Conservation (phyloP, 2,113 vertebrate species). For the Leptobrachium leishanense region DNA sequence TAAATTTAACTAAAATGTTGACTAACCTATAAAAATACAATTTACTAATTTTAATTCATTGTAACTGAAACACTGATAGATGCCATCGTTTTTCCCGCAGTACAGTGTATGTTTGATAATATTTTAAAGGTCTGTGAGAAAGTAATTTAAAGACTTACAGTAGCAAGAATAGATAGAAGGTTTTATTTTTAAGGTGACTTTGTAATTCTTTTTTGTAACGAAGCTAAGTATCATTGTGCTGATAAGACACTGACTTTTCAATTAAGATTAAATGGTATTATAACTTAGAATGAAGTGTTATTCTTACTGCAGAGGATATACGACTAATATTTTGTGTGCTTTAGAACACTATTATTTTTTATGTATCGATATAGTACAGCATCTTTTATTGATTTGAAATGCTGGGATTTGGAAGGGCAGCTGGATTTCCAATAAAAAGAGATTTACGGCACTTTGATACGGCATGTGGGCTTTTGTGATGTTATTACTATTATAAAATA, state of each 20-base stretch:
- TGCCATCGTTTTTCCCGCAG: no score
- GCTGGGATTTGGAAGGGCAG: constrained; percentile 47
- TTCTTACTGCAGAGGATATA: constrained; percentile 37
- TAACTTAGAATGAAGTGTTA: constrained; percentile 26
- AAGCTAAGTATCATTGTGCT: constrained; percentile 21
- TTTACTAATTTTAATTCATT: no score
- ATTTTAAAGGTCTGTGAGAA: no score
- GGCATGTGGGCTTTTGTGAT: constrained; percentile 34
- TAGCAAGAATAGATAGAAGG: constrained; percentile 13
- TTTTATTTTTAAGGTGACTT: constrained; percentile 50
- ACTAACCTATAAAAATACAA: no score
- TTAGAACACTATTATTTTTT: constrained; percentile 47
- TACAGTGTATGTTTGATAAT: no score
- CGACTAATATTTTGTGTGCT: constrained; percentile 36
- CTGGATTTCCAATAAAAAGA: constrained; percentile 37
- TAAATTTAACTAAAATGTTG: no score
- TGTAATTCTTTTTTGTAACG: constrained; percentile 28
- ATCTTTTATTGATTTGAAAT: constrained; percentile 47
- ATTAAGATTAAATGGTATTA: constrained; percentile 43
- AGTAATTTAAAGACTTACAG: neutral
- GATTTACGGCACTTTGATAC: constrained; percentile 40
- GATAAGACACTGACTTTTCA: constrained; percentile 40
- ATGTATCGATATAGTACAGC: constrained; percentile 47
- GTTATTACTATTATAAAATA: constrained; percentile 45
- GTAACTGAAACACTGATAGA: no score